Base-by-base conservation (phyloP, 2,113 vertebrate genomes). In the Vicugna pacos region DNA sequence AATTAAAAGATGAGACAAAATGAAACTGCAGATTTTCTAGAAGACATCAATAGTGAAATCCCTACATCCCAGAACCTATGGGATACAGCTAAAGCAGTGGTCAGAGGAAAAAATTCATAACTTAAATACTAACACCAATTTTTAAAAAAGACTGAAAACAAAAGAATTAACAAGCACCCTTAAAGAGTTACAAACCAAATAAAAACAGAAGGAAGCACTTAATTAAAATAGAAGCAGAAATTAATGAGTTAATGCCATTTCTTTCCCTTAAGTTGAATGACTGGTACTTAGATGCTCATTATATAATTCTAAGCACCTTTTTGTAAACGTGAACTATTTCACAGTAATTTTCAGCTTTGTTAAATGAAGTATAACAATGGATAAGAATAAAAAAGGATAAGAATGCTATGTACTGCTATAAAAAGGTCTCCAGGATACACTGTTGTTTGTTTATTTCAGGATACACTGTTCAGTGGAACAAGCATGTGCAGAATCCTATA, bases 91-190 rank as follows among this genome's bases (percentile, higher is more conserved):
- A 54, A n/a, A 91, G 42, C 30, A 69, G 24, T 64, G 28, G 42
- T 85, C 72, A 79, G 26, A 79, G n/a, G 28, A 54, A 87, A 79
- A 95, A 79, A 95, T 69, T 69, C 62, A 42, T 13, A 91, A 58
- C 52, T 70, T 69, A 84, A 83, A 90, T 32, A 76, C 19, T 50
- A 60, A 60, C 6, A 42, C 9, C 52, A 69, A 19, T 73, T 52
- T 60, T 73, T 65, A 35, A 13, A 56, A 69, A 62, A 86, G 17
- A 72, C 13, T 70, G 42, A 24, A 62, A 88, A 93, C 26, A 88
- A 35, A 70, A 30, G 38, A 79, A 69, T 58, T 87, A 86, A 93
- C 79, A 86, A 86, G 11, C 11, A 28, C 2, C 28, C 19, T 58
- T 70, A 79, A 58, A 80, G 62, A 77, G 35, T 67, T 77, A 69